Conservation (phyloP, 2,888 invertebrate genomes). For the Pammene fasciana region DNA sequence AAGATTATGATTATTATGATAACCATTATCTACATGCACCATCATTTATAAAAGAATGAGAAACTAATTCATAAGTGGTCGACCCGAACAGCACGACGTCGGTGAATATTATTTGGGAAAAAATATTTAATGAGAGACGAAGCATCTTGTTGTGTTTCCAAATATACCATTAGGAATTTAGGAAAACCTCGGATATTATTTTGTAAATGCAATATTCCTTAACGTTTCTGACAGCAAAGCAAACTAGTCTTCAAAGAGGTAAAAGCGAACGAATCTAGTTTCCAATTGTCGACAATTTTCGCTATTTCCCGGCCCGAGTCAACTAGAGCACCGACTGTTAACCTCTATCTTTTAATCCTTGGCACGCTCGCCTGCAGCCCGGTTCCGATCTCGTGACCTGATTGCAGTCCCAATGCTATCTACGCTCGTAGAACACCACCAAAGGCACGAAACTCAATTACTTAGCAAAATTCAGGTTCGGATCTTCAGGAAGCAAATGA, state of each 20-base stretch:
- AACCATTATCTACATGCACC: not conserved
- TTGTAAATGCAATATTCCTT: not conserved
- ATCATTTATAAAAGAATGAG: not conserved
- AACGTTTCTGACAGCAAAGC: not conserved
- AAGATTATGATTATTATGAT: too few relatives aligned
- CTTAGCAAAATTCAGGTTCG: conserved; percentile 11
- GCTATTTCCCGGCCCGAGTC: conserved; percentile 3
- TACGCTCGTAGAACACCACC: conserved; percentile 6
- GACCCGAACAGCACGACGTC: not conserved
- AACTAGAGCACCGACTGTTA: conserved; percentile 34
- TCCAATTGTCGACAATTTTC: conserved; percentile 12
- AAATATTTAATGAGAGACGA: too few relatives aligned
- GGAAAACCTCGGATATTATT: not conserved
- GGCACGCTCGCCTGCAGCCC: conserved; percentile 37
- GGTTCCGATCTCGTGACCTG: conserved; percentile 39
- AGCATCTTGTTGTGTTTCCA: not conserved
- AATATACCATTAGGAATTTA: too few relatives aligned
- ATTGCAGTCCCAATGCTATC: conserved; percentile 33
- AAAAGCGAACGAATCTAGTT: conserved; percentile 6
- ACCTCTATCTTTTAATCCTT: conserved; percentile 39
- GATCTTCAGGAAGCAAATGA: conserved; percentile 13
- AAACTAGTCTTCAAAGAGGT: not conserved
- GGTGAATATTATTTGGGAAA: not conserved
- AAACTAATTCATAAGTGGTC: not conserved
- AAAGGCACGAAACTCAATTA: conserved; percentile 7